phyloP scores from a whole-genome alignment of 2,888 invertebrate genomes.

The Rhagonycha fulva region DNA sequence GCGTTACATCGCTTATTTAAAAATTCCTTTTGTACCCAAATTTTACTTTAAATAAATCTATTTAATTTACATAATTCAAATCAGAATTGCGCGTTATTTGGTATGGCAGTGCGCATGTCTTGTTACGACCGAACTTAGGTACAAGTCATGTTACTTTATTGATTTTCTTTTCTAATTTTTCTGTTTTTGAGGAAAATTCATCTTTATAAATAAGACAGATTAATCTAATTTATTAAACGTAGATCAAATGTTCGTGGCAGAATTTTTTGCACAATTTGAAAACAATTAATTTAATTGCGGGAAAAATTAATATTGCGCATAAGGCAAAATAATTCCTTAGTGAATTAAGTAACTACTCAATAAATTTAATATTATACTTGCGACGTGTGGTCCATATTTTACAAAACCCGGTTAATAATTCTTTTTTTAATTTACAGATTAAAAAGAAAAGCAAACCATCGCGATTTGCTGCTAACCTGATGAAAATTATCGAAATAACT shows the following conservation, averaged over 20 bases:
- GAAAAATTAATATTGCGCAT: background rate
- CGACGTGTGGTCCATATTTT: background rate
- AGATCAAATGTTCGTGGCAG: background rate
- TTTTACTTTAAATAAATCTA: background rate
- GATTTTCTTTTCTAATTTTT: background rate
- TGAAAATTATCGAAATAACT: background rate
- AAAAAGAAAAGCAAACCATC: background rate
- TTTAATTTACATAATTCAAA: background rate
- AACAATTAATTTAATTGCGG: background rate
- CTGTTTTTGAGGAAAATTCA: background rate
- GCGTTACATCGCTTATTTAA: no score
- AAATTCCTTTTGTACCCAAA: no score
- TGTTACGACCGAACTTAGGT: background rate
- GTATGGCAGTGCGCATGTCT: background rate
- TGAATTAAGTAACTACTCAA: background rate
- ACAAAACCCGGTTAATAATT: background rate
- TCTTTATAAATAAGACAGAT: background rate
- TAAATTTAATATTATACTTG: background rate
- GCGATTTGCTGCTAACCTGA: background rate
- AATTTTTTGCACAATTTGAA: background rate
- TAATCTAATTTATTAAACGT: background rate
- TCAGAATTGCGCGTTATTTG: background rate
- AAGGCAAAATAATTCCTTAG: background rate
- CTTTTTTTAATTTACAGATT: background rate
- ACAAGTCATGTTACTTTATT: background rate